Base-by-base conservation (phyloP, 2,888 invertebrate genomes). In the Muscina levida region DNA sequence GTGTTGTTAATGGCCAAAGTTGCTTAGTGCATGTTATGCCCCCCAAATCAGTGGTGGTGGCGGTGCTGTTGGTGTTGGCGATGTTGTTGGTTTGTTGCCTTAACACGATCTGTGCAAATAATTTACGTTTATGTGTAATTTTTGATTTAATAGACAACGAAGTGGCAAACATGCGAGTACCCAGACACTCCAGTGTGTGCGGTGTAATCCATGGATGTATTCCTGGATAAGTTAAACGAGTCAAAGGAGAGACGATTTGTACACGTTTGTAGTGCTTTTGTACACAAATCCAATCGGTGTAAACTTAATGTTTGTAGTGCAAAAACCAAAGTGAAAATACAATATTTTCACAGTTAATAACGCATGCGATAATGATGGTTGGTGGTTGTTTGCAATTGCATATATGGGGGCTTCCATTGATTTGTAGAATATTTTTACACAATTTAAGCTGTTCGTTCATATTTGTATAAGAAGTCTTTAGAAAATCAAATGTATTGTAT, bases 61-160 rank as follows among this genome's bases (percentile, higher is more conserved):
- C n/a, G n/a, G n/a, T n/a, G n/a, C n/a, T n/a, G n/a, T n/a, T n/a
- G n/a, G n/a, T n/a, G n/a, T n/a, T n/a, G n/a, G n/a, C n/a, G n/a
- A n/a, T n/a, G n/a, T n/a, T n/a, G 46, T 46, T 53, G 17, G 65
- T n/a, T 66, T 66, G 72, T 73, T 73, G 65, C 46, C 56, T 79
- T 75, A 70, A 76, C 76, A 79, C 79, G 79, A 79, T 76, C 79
- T 76, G 72, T 76, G 76, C 72, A 79, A 79, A 79, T 79, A 79
- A 79, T 79, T 76, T 80, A 80, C 76, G 79, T 80, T 79, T 75
- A 79, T 76, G 56, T 79, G 76, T 79, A 79, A 80, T 80, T 80
- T 80, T 80, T 80, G 76, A 80, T 80, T 80, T 80, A 80, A 76
- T 80, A 80, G 76, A 80, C 76, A 80, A 68, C 71, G 71, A 31